Base-by-base conservation (phyloP, 2,888 invertebrate genomes). In the Sericinus montela region DNA sequence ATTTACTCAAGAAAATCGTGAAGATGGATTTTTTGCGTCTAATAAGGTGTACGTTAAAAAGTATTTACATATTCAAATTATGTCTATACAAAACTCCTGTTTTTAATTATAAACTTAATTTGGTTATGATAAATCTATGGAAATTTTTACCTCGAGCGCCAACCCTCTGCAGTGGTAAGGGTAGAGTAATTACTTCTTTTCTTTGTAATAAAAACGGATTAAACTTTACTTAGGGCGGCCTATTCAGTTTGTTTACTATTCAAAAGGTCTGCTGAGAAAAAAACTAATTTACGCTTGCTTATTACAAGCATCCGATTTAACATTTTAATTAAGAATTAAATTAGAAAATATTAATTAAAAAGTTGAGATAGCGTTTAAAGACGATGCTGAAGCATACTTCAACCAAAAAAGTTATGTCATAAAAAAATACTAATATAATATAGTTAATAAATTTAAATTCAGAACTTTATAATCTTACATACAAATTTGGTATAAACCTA, bases 81-180 rank as follows among this genome's bases (percentile, higher is more conserved):
- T 74, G 76, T 79, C 85, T 80, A 87, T 82, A 85, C 86, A 87
- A 80, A 86, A 87, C 81, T 86, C 83, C 80, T 83, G 87, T 82
- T 87, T 87, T 87, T 88, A 88, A 88, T 88, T 88, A 88, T 86
- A 87, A 87, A 87, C 84, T 87, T 87, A 87, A 88, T 88, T 88
- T 87, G 78, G 80, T 88, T 87, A 87, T 87, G 87, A 87, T 88
- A 88, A 88, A 87, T 87, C 87, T 87, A 88, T 88, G 87, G 87
- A 86, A 87, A 87, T 88, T 86, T 85, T 80, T 81, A 86, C 85
- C 86, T 88, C 83, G 70, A 67, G 78, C 67, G 76, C 72, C 77
- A 79, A 79, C 85, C 86, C 85, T 86, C 85, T 81, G 79, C 76
- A 80, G 72, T 74, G 77, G 79, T 80, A 85, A 84, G 82, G 86